Percentiles rank a stretch among this genome's conserved stretches.
phyloP scores from a whole-genome alignment of 2,888 invertebrate species.

The Synanthedon formicaeformis region DNA sequence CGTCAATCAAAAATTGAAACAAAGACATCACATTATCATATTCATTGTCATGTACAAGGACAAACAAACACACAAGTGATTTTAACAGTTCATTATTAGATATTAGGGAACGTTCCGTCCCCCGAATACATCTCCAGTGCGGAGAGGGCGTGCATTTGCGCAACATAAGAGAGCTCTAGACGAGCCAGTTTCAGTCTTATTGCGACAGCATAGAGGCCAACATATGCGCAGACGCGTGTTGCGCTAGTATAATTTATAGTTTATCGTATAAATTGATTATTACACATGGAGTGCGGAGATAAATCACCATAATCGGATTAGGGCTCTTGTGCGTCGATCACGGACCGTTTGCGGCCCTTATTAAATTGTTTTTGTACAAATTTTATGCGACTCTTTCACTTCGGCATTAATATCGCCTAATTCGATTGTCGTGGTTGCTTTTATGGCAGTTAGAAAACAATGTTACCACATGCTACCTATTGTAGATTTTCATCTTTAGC shows the following conservation, averaged over 20 bases:
- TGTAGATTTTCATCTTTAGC: background rate
- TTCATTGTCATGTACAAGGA: conserved; percentile 11
- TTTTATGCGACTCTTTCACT: conserved; percentile 7
- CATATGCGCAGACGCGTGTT: background rate
- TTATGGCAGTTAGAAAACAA: background rate
- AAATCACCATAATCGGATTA: conserved; percentile 53
- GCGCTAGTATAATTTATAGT: conserved; percentile 54
- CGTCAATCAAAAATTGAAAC: too few relatives aligned
- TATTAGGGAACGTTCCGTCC: conserved; percentile 23
- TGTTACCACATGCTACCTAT: too few relatives aligned
- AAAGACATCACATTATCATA: background rate
- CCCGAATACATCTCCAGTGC: background rate
- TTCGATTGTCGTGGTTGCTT: conserved; percentile 1
- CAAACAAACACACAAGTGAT: conserved; percentile 27
- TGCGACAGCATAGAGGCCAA: background rate
- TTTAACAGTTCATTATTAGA: conserved; percentile 39
- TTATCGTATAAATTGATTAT: conserved; percentile 57
- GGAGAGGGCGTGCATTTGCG: conserved; percentile 4
- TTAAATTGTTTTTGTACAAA: conserved; percentile 26
- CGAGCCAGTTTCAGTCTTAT: background rate
- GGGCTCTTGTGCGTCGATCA: background rate
- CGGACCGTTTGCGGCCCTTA: conserved; percentile 16
- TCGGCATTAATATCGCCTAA: conserved; percentile 7
- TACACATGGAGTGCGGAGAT: conserved; percentile 40
- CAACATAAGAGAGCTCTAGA: background rate